phyloP scores from a whole-genome alignment of 2,797 vertebrate genomes.

The Neostethus bicornis region DNA sequence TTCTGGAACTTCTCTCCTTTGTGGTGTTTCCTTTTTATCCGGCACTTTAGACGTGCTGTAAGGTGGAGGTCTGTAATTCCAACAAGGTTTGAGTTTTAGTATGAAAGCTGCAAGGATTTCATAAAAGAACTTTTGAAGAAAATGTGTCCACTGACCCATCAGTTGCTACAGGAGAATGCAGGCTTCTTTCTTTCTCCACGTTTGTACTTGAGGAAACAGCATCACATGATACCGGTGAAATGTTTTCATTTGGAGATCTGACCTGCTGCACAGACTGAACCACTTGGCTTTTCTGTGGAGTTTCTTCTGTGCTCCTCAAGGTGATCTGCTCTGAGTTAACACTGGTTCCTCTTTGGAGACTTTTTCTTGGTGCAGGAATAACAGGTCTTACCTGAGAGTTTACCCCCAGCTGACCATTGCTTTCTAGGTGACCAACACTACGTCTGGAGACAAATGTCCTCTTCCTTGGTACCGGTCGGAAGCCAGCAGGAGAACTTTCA shows the following conservation, averaged over 20 bases:
- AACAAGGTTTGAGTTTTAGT: slow-evolving; percentile 54
- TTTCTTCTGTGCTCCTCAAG: slow-evolving; percentile 49
- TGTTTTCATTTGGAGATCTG: slow-evolving; percentile 17
- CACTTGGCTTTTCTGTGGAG: slow-evolving; percentile 26
- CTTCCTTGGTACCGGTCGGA: slow-evolving; percentile 88
- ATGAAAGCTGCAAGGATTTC: slow-evolving; percentile 63
- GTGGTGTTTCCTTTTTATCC: slow-evolving; percentile 13
- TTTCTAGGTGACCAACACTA: slow-evolving; percentile 61
- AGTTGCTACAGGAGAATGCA: slow-evolving; percentile 26
- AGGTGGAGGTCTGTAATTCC: slow-evolving; percentile 56
- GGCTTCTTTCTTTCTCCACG: slow-evolving; percentile 71
- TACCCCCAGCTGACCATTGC: slow-evolving; percentile 27
- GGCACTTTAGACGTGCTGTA: slow-evolving; percentile 32
- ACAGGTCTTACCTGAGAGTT: slow-evolving; percentile 47
- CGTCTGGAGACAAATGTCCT: slow-evolving; percentile 83
- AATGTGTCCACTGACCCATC: slow-evolving; percentile 58
- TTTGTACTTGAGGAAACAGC: slow-evolving; percentile 56
- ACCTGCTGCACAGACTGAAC: slow-evolving; percentile 13
- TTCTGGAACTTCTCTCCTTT: slow-evolving; percentile 22
- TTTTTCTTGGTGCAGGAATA: slow-evolving; percentile 71
- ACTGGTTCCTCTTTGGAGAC: slow-evolving; percentile 82
- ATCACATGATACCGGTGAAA: slow-evolving; percentile 21
- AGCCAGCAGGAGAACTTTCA: slow-evolving; percentile 56
- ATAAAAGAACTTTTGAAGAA: slow-evolving; percentile 69
- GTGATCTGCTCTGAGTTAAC: slow-evolving; percentile 84